Base-by-base conservation (phyloP, 2,888 invertebrate genomes). In the Oeneis ivallda region DNA sequence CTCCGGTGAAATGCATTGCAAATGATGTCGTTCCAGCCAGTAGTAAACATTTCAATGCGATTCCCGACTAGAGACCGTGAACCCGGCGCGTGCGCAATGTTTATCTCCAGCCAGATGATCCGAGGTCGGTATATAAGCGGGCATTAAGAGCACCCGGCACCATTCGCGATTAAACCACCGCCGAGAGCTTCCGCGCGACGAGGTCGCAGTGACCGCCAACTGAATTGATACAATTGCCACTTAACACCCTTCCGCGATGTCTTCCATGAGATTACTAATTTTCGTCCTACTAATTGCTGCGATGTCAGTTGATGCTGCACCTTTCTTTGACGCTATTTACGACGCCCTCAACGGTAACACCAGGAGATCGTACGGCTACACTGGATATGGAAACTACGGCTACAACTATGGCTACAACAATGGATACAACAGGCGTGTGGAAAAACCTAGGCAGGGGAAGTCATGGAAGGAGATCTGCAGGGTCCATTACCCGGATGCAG, bases 381-480 rank as follows among this genome's bases (percentile, higher is more conserved):
- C 74, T 13, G 80, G 81, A 5, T 83, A 85, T 50, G 82, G 82
- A 50, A 79, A 82, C 68, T 78, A 81, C 54, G 79, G 83, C 34
- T 76, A 85, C 68, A 75, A 75, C 4, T 81, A 83, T 60, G 77
- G 80, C 3, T 77, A 81, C 67, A 74, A 74, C 41, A 77, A 77
- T 62, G 75, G 76, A 1, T 80, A 82, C 39, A 79, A 82, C 41
- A 79, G 75, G 62, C 72, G 70, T 9, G 77, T 72, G 7, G 79
- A 82, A 63, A 72, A 76, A 60, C 75, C 82, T 70, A 76, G 85
- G 76, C 75, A 93, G 86, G 85, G 82, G 43, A 93, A 93, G 74
- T 92, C 94, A 1, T 96, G 94, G 84, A 94, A 94, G 77, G 93
- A 94, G 60, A 94, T 96, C 71, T 96, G 96, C 78, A 92, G 94